These are phyloP conservation scores for Mythimna pallens DNA, from an alignment of 2,888 invertebrate species.

Conservation along the genomic window DNA sequence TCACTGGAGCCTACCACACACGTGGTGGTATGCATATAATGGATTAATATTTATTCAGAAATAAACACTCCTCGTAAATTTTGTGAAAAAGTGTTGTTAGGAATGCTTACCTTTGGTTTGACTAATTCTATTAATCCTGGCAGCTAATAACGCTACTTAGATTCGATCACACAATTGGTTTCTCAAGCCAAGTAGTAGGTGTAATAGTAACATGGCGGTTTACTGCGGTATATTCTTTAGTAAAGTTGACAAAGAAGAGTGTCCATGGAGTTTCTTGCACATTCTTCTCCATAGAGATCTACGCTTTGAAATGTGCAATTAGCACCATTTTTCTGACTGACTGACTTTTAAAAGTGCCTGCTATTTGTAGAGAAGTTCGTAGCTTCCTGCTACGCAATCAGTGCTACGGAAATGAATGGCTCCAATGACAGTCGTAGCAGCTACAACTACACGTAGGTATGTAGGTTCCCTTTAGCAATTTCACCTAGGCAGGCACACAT, in stretches of 20 bases:
- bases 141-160: conserved; percentile 4
- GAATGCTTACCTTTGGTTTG: conserved; percentile 19
- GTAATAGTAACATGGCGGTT: conserved; percentile 8
- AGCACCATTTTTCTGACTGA: no score
- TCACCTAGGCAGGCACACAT: conserved; percentile 52
- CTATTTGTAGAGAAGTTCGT: conserved; percentile 15
- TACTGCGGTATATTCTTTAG: not conserved
- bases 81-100: conserved; percentile 7
- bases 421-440: conserved; percentile 7
- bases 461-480: conserved; percentile 41
- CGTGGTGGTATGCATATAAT: conserved; percentile 60
- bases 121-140: conserved; percentile 29
- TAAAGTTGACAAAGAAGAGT: not conserved
- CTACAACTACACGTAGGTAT: conserved; percentile 21
- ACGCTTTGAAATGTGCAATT: no score
- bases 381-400: conserved; percentile 35
- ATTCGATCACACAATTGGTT: not conserved
- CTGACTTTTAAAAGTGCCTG: no score
- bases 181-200: not conserved
- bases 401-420: conserved; percentile 29
- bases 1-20: conserved; percentile 76
- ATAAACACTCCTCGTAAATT: conserved; percentile 28
- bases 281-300: no score
- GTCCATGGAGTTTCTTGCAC: no score
- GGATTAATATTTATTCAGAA: conserved; percentile 36